Base-by-base conservation (phyloP, 2,888 invertebrate species). In the Cryptus viduatorius region DNA sequence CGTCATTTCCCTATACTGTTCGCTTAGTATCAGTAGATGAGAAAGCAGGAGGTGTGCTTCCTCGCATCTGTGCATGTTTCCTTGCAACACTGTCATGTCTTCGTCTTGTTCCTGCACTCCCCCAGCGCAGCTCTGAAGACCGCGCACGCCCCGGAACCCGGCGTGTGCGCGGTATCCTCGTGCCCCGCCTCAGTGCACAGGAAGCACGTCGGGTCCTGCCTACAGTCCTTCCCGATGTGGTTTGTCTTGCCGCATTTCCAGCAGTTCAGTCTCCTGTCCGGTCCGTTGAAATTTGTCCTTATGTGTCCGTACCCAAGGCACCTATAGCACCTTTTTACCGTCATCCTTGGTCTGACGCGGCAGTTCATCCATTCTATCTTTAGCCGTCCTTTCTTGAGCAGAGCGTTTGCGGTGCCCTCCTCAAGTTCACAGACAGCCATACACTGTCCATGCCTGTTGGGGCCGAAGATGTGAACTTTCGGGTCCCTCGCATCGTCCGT, bases 351-450 rank as follows among this genome's bases (percentile, higher is more conserved):
- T n/a, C n/a, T n/a, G n/a, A n/a, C n/a, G n/a, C n/a, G n/a, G n/a
- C n/a, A n/a, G n/a, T n/a, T n/a, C n/a, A n/a, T n/a, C n/a, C n/a
- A n/a, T n/a, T n/a, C n/a, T n/a, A n/a, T n/a, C n/a, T n/a, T n/a
- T n/a, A n/a, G n/a, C n/a, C n/a, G n/a, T n/a, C n/a, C n/a, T n/a
- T n/a, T n/a, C n/a, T n/a, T 46, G 56, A 79, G 48, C 29, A 79
- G 50, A n/a, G 67, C 46, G 29, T 19, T 64, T 31, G 79, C 75
- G 8, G n/a, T 75, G 10, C 44, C 46, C 4, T 72, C 46, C 24
- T 75, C 69, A 29, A 79, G 69, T 19, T 79, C 75, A 14, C 79
- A 79, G 3, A 79, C 69, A n/a, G 68, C 79, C 68, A 83, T 75
- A 50, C n/a, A 44, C 61, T 83, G 68, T 31, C 68, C 79, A 24